phyloP scores from a whole-genome alignment of 2,888 invertebrate genomes.

The Operophtera brumata region DNA sequence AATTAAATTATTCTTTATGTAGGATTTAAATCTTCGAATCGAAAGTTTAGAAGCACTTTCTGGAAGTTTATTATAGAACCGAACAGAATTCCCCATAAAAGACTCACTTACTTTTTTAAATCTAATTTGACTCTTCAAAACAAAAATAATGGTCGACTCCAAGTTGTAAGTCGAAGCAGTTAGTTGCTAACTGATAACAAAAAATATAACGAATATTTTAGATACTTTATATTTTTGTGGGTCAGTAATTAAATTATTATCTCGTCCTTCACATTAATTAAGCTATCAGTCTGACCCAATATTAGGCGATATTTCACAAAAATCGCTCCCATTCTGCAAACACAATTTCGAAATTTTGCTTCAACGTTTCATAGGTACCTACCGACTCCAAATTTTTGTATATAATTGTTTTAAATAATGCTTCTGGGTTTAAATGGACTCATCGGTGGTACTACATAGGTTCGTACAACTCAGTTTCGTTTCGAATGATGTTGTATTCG shows the following conservation, averaged over 20 bases:
- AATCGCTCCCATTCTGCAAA: background rate
- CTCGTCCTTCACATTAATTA: background rate
- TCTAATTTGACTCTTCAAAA: too few species aligned
- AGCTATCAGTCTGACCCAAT: background rate
- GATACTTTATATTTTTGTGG: background rate
- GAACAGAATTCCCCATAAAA: too few species aligned
- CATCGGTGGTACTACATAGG: background rate
- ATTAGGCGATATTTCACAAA: background rate
- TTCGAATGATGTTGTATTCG: conserved; percentile 17
- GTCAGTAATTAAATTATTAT: background rate
- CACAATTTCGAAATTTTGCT: background rate
- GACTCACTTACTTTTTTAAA: too few species aligned
- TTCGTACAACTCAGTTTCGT: background rate
- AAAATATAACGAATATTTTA: background rate
- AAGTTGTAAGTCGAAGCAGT: too few species aligned
- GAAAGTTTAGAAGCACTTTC: too few species aligned
- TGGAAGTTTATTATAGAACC: too few species aligned
- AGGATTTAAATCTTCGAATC: too few species aligned
- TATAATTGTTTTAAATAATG: background rate
- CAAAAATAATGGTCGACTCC: too few species aligned
- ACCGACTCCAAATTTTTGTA: too few species aligned
- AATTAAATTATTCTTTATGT: too few species aligned
- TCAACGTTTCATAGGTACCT: too few species aligned
- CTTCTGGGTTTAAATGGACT: background rate
- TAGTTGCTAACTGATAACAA: background rate